A percentile compares a stretch with the other conserved stretches of the same genome.
These are phyloP conservation scores for Sparidentex hasta DNA, from an alignment of 2,797 vertebrate species.

Conservation along the genomic window DNA sequence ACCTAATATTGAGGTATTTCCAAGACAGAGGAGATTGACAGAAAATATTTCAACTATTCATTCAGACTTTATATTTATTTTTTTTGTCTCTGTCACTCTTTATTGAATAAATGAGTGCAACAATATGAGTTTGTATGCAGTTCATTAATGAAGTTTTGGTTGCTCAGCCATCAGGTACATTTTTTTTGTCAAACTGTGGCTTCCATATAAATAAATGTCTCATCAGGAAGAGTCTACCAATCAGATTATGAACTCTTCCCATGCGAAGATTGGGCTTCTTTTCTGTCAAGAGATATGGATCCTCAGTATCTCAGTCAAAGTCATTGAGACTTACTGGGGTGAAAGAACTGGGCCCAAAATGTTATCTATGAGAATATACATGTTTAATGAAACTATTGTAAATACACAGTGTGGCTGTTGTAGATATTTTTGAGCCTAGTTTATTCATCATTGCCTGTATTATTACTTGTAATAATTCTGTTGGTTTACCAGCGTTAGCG, in stretches of 20 bases:
- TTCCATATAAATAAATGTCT: neutral
- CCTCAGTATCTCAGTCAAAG: neutral
- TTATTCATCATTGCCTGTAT: slow-evolving; percentile 9
- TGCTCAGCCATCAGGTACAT: neutral
- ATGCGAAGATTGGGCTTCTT: neutral
- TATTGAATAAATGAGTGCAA: neutral
- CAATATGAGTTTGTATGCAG: neutral
- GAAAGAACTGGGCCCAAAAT: neutral
- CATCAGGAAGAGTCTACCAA: neutral
- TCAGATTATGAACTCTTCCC: neutral
- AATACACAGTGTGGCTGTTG: slow-evolving; percentile 37
- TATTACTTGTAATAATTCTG: neutral
- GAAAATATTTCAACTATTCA: neutral
- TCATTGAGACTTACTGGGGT: neutral
- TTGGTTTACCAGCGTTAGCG: neutral
- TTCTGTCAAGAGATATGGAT: neutral
- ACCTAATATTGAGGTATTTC: neutral
- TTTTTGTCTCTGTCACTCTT: neutral
- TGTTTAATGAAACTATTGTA: slow-evolving; percentile 26
- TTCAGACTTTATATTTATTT: neutral
- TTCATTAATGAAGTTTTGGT: neutral
- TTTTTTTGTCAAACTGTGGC: neutral
- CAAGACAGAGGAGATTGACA: neutral
- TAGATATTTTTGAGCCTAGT: slow-evolving; percentile 36
- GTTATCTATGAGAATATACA: neutral